Percentiles rank a stretch among this genome's conserved stretches.
Evolutionary conservation across 2,797 vertebrate species (phyloP).

Genomic region (Sebastes jordani): DNA sequence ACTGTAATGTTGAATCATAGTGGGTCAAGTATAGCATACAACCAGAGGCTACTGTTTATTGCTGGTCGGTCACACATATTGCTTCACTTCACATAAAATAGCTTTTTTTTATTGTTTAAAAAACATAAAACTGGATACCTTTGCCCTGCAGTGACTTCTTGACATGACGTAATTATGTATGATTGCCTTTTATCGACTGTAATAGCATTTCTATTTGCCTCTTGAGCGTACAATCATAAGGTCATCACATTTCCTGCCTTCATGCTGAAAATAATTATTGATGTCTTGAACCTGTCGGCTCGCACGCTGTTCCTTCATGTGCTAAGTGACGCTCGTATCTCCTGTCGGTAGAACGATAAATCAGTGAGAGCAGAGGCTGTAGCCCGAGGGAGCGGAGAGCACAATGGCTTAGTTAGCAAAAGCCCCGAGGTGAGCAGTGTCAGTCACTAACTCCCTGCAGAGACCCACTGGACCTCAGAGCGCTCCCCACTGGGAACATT

Average conservation of each 20-base stretch:
- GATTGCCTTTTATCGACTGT: background rate
- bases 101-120: background rate
- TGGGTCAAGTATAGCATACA: background rate
- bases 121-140: background rate
- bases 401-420: conserved; percentile 10
- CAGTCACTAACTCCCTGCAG: conserved; percentile 44
- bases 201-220: background rate
- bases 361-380: conserved; percentile 10
- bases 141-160: background rate
- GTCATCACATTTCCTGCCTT: background rate
- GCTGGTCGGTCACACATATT: background rate
- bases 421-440: conserved; percentile 35
- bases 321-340: background rate
- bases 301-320: background rate
- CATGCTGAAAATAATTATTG: background rate
- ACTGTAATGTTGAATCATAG: background rate
- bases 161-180: background rate
- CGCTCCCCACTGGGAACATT: conserved; percentile 23
- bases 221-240: background rate
- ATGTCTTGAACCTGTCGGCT: background rate
- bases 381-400: background rate
- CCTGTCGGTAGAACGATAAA: conserved; percentile 1
- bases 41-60: background rate
- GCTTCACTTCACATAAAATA: background rate
- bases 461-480: conserved; percentile 22